Evolutionary conservation across 2,888 invertebrate species (phyloP).

Genomic region (Aspidiotus rigidus): DNA sequence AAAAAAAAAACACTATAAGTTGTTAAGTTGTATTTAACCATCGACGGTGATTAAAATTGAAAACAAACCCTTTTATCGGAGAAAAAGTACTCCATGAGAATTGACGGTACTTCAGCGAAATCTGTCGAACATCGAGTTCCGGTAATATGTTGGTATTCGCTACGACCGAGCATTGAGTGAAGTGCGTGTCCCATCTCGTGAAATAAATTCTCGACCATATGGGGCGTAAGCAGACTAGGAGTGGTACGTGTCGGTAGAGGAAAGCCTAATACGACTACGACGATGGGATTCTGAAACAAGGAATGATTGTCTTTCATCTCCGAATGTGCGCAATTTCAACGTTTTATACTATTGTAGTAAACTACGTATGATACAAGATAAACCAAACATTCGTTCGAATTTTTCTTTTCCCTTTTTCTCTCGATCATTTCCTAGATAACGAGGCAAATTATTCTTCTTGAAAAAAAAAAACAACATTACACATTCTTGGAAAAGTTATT

Average conservation of each 20-base stretch:
- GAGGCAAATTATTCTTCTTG: too few relatives aligned
- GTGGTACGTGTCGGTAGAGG: slow-evolving; percentile 63
- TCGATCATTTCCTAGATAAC: too few relatives aligned
- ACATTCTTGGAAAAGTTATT: not conserved
- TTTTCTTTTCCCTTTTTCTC: too few relatives aligned
- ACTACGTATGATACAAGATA: not conserved
- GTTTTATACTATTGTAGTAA: not conserved
- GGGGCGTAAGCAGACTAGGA: slow-evolving; percentile 70
- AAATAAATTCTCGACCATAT: slow-evolving; percentile 89
- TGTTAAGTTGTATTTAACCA: slow-evolving; percentile 2
- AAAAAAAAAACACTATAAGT: not conserved
- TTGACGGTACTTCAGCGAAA: slow-evolving; percentile 98
- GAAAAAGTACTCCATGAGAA: slow-evolving; percentile 96
- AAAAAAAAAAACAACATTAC: slow-evolving; percentile 1
- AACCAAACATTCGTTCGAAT: not conserved
- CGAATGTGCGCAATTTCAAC: not conserved
- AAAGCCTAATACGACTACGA: slow-evolving; percentile 85
- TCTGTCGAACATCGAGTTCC: slow-evolving; percentile 96
- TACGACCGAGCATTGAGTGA: slow-evolving; percentile 95
- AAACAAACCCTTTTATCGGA: slow-evolving; percentile 62
- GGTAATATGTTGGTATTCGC: slow-evolving; percentile 91
- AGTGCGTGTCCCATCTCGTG: slow-evolving; percentile 99
- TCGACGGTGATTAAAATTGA: not conserved
- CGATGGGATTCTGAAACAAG: slow-evolving; percentile 63
- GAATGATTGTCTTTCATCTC: not conserved